phyloP scores from a whole-genome alignment of 2,888 invertebrate genomes.

The Apodemia zela region DNA sequence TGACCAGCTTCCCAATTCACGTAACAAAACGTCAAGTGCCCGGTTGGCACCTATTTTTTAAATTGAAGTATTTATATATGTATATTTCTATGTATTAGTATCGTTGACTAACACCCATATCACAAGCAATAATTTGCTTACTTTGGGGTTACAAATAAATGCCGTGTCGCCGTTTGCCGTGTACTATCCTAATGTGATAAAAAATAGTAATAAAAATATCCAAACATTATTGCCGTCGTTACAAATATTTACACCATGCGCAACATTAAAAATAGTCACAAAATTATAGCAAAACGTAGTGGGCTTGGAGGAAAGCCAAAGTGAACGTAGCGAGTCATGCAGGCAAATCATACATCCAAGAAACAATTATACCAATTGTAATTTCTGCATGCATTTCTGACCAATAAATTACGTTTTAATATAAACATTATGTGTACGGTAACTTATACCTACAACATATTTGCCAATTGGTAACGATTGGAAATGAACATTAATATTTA shows the following conservation, averaged over 20 bases:
- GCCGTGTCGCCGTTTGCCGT: too few species aligned
- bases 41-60: too few species aligned
- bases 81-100: too few species aligned
- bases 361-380: slow-evolving; percentile 34
- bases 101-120: too few species aligned
- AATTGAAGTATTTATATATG: too few species aligned
- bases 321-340: slow-evolving; percentile 33
- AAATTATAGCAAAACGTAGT: slow-evolving; percentile 47
- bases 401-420: slow-evolving; percentile 20
- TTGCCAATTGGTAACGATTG: slow-evolving; percentile 1
- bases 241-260: slow-evolving; percentile 41
- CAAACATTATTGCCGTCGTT: slow-evolving; percentile 28
- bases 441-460: not conserved
- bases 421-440: slow-evolving; percentile 16
- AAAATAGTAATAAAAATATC: slow-evolving; percentile 55
- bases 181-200: not conserved
- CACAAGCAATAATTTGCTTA: too few species aligned
- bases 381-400: slow-evolving; percentile 19
- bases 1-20: too few species aligned
- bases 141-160: too few species aligned
- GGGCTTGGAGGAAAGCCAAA: slow-evolving; percentile 31
- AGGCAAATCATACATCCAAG: slow-evolving; percentile 29
- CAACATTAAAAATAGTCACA: slow-evolving; percentile 57
- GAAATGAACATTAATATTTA: slow-evolving; percentile 1
- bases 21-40: too few species aligned